Conservation (phyloP, 2,888 invertebrate species). For the Ochlodes sylvanus region DNA sequence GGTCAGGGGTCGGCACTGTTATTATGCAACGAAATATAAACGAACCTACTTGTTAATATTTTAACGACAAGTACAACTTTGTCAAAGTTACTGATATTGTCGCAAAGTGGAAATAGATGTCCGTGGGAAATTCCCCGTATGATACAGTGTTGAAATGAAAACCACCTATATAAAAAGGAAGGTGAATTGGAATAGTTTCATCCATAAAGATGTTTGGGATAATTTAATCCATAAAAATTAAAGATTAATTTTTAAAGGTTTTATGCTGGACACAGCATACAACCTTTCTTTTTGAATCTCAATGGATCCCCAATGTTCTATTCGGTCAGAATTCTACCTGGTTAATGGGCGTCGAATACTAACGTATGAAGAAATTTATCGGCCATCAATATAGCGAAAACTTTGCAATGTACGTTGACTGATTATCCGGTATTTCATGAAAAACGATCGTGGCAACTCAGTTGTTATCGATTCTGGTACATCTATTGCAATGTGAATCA, state of each 20-base stretch:
- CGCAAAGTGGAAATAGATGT: not conserved
- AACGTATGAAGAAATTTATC: not conserved
- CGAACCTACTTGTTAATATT: slow-evolving; percentile 48
- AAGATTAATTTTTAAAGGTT: not conserved
- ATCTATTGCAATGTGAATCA: slow-evolving; percentile 20
- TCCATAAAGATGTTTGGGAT: no score
- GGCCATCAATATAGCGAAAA: not conserved
- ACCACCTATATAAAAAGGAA: no score
- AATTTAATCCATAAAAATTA: no score
- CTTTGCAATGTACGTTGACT: not conserved
- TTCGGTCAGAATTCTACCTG: not conserved
- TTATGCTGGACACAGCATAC: not conserved
- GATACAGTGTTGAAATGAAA: not conserved
- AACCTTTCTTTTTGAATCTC: not conserved
- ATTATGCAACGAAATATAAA: slow-evolving; percentile 60
- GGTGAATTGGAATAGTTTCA: no score
- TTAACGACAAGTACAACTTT: slow-evolving; percentile 43
- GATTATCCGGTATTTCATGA: not conserved
- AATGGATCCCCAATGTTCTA: not conserved
- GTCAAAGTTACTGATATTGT: slow-evolving; percentile 15
- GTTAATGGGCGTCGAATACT: not conserved
- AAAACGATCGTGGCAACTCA: not conserved
- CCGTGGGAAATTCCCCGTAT: slow-evolving; percentile 6
- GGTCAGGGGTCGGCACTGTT: slow-evolving; percentile 59
- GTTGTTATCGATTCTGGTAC: slow-evolving; percentile 1